Percentiles rank a stretch among this genome's conserved stretches.
phyloP scores from a whole-genome alignment of 2,888 invertebrate genomes.

The Leptopilina myrica region DNA sequence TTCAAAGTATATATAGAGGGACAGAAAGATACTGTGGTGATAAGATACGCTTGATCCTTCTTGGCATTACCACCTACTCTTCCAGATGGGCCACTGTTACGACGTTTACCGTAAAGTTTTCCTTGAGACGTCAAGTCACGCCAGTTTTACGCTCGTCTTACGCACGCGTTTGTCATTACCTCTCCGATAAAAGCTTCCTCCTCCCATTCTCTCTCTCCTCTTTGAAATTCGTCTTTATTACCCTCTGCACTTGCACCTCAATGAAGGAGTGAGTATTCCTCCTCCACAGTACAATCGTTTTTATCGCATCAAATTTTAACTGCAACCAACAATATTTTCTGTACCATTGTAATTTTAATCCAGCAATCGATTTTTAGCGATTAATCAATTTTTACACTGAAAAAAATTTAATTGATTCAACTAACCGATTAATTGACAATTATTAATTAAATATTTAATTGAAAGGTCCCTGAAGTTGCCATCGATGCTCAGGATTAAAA shows the following conservation, averaged over 20 bases:
- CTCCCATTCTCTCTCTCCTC: constrained; percentile 15
- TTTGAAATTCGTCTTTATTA: constrained; percentile 36
- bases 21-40: constrained; percentile 47
- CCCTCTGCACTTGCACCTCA: constrained; percentile 19
- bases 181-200: constrained; percentile 38
- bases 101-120: constrained; percentile 46
- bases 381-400: too few species aligned
- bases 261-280: not conserved
- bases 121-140: constrained; percentile 11
- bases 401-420: too few species aligned
- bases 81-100: constrained; percentile 56
- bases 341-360: too few species aligned
- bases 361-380: too few species aligned
- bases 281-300: too few species aligned
- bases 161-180: constrained; percentile 41
- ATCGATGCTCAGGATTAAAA: too few species aligned
- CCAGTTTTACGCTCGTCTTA: constrained; percentile 40
- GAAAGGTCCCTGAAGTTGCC: too few species aligned
- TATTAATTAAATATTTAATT: too few species aligned
- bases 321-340: too few species aligned
- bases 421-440: too few species aligned
- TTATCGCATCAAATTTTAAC: too few species aligned
- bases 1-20: not conserved
- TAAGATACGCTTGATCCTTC: constrained; percentile 66
- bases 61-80: constrained; percentile 60